These are phyloP conservation scores for Bostrychus sinensis DNA, from an alignment of 2,113 vertebrate species.

Conservation along the genomic window DNA sequence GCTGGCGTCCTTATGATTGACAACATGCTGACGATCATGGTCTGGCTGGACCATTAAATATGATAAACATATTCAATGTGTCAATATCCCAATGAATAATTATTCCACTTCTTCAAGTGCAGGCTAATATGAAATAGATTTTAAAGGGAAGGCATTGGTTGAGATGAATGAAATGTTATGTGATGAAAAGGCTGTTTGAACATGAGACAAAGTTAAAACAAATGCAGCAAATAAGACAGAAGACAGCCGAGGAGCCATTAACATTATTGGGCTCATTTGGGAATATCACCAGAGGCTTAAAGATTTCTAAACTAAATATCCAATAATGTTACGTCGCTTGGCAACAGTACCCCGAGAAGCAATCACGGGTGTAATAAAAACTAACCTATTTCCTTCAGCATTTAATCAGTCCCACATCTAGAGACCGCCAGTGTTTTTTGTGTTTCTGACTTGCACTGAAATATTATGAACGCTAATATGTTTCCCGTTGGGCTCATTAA, in stretches of 20 bases:
- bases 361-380: conserved; percentile 65
- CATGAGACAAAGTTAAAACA: background rate
- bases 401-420: conserved; percentile 44
- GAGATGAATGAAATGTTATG: background rate
- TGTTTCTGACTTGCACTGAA: conserved; percentile 8
- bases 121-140: no score
- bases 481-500: background rate
- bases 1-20: no score
- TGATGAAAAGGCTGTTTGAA: background rate
- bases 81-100: no score
- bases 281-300: conserved; percentile 48
- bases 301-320: conserved; percentile 55
- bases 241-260: conserved; percentile 26
- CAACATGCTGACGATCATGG: no score
- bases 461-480: background rate
- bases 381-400: conserved; percentile 37
- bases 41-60: no score
- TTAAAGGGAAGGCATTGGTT: background rate
- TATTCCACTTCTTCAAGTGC: no score
- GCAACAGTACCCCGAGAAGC: conserved; percentile 60
- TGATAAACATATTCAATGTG: no score
- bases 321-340: conserved; percentile 59
- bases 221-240: background rate
- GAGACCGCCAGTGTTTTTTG: conserved; percentile 18
- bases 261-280: conserved; percentile 46